phyloP scores from a whole-genome alignment of 2,113 vertebrate genomes.

The Lanius collurio region DNA sequence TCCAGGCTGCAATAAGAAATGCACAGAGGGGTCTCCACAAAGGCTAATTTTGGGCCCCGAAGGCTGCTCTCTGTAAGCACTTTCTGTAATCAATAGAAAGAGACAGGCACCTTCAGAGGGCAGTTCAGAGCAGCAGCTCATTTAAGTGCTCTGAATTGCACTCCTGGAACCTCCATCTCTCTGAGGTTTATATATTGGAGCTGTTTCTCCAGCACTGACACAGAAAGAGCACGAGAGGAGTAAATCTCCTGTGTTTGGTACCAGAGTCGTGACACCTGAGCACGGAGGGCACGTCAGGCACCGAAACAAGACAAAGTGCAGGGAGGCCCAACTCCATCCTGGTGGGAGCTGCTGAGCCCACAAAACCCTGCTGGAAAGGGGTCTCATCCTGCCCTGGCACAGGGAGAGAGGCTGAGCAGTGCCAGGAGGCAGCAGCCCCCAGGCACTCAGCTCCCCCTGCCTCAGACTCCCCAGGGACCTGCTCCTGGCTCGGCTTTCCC shows the following conservation, averaged over 20 bases:
- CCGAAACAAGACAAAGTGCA: background rate
- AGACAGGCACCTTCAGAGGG: conserved; percentile 15
- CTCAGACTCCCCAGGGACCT: background rate
- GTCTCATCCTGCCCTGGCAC: background rate
- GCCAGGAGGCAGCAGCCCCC: background rate
- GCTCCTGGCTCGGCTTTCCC: background rate
- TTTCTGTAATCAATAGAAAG: conserved; percentile 4
- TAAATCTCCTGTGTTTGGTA: background rate
- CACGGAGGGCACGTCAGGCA: accelerated
- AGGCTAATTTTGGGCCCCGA: background rate
- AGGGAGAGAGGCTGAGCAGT: background rate
- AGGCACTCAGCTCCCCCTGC: accelerated
- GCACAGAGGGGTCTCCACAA: background rate
- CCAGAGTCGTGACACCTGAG: background rate
- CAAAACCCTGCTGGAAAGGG: background rate
- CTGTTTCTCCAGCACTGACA: background rate
- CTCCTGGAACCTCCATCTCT: background rate
- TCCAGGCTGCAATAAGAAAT: background rate
- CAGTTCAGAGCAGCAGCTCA: conserved; percentile 10
- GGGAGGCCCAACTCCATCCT: background rate
- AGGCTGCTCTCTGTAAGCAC: background rate
- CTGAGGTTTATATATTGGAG: background rate
- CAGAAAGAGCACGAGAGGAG: background rate
- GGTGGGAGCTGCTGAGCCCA: background rate
- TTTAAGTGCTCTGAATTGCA: background rate